Evolutionary conservation across 1,140 invertebrate genomes (phyloP).

Genomic region (Platyscapa corneri): DNA sequence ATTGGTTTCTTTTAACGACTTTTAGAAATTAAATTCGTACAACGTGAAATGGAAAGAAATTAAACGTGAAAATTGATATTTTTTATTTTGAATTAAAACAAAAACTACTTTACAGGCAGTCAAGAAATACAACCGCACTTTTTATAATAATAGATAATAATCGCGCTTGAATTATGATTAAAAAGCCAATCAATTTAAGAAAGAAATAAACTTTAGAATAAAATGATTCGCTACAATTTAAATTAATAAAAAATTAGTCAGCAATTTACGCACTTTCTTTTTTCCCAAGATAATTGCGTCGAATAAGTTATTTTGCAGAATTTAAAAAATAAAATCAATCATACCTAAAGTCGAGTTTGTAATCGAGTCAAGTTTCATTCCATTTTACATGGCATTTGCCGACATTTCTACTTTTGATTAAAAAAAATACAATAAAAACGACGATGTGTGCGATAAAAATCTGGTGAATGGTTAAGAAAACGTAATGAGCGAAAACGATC

Average conservation of each 20-base stretch:
- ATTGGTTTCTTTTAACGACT: not conserved
- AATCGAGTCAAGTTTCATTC: not conserved
- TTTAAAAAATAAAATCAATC: not conserved
- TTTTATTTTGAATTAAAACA: not conserved
- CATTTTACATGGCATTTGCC: not conserved
- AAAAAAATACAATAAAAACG: not conserved
- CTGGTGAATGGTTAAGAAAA: not conserved
- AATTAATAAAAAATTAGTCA: not conserved
- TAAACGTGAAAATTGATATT: not conserved
- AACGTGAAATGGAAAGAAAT: no score
- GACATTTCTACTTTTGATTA: not conserved
- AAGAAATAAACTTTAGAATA: not conserved
- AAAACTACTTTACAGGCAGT: not conserved
- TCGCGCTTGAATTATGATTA: not conserved
- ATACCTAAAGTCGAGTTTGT: not conserved
- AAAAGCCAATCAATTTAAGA: not conserved
- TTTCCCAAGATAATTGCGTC: not conserved
- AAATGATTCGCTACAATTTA: not conserved
- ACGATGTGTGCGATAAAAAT: conserved; percentile 28
- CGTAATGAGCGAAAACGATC: conserved; percentile 28
- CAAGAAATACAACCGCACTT: not conserved
- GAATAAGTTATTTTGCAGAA: not conserved
- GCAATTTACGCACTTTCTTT: not conserved
- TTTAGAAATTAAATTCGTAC: no score
- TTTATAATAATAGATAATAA: not conserved